Conservation (phyloP, 2,888 invertebrate genomes). For the Apamea crenata region DNA sequence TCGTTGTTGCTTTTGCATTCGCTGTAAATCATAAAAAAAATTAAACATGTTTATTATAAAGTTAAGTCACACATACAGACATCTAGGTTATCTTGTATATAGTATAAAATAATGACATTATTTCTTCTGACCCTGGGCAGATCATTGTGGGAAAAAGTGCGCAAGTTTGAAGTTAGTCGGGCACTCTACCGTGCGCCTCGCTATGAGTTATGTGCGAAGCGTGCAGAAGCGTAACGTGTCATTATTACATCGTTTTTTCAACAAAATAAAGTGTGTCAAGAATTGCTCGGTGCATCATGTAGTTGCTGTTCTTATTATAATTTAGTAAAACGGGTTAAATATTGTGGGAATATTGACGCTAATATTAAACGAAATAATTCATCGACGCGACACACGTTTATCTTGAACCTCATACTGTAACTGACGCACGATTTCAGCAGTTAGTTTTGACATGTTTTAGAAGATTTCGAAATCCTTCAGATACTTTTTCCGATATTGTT, state of each 20-base stretch:
- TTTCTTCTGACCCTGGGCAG: background rate
- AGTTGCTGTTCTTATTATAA: background rate
- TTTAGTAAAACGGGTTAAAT: background rate
- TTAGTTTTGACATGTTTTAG: background rate
- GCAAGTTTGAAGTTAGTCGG: background rate
- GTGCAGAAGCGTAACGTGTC: too few species aligned
- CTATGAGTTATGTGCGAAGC: background rate
- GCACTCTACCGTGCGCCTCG: constrained; percentile 1
- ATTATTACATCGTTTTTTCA: constrained; percentile 9
- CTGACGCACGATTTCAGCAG: background rate
- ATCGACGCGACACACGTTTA: background rate
- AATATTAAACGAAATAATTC: background rate
- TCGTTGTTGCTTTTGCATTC: too few species aligned
- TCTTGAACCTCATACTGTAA: background rate
- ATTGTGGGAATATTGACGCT: background rate
- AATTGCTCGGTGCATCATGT: background rate
- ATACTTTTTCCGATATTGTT: background rate
- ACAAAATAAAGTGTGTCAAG: background rate
- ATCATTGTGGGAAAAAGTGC: constrained; percentile 2
- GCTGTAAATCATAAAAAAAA: background rate
- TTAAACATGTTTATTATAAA: background rate
- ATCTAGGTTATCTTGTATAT: background rate
- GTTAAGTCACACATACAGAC: background rate
- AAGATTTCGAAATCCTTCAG: background rate
- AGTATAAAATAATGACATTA: background rate